These are phyloP conservation scores for Tipula helvola DNA, from an alignment of 2,888 invertebrate genomes.

Conservation along the genomic window DNA sequence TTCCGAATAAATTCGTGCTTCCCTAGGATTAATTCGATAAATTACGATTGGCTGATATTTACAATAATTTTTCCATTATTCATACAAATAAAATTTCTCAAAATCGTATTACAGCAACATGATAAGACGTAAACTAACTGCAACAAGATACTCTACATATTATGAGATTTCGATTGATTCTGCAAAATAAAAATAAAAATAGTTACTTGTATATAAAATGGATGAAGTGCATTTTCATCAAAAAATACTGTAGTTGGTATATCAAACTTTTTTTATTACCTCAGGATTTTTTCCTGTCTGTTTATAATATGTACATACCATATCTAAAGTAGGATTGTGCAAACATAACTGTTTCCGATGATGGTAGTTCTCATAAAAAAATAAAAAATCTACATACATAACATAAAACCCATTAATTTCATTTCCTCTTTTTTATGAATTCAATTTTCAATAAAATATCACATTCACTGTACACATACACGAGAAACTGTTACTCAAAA, in stretches of 20 bases:
- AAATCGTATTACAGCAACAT: neutral
- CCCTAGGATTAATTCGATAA: too few relatives aligned
- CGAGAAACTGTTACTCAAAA: neutral
- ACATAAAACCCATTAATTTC: neutral
- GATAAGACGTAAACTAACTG: neutral
- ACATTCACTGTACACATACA: neutral
- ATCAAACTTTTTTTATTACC: neutral
- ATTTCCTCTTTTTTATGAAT: neutral
- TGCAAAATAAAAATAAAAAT: neutral
- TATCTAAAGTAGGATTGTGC: neutral
- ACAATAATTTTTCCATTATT: neutral
- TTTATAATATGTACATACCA: neutral
- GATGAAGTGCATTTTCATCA: neutral
- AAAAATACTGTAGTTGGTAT: neutral
- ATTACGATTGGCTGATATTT: too few relatives aligned
- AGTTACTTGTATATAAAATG: neutral
- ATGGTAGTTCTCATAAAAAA: neutral
- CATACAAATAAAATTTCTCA: neutral
- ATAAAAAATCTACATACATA: neutral
- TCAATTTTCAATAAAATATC: conserved; percentile 4
- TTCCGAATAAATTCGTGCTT: too few relatives aligned
- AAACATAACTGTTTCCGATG: neutral
- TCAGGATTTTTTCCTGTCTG: neutral
- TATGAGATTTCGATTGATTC: neutral
- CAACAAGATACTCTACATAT: neutral